These are phyloP conservation scores for Yponomeuta sedellus DNA, from an alignment of 2,888 invertebrate species.

Conservation along the genomic window DNA sequence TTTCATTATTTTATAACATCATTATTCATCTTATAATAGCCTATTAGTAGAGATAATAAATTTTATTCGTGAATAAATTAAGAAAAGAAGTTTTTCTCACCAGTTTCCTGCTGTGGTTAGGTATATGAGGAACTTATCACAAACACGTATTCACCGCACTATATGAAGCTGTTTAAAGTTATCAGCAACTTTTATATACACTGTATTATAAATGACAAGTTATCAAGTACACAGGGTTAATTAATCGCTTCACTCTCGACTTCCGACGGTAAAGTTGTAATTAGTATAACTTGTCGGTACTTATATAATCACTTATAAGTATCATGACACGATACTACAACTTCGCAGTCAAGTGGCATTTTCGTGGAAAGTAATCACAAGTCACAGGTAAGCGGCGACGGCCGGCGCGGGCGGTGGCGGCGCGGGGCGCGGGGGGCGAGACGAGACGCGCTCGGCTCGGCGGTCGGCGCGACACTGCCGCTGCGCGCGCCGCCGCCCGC, in stretches of 20 bases:
- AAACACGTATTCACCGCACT: slow-evolving; percentile 2
- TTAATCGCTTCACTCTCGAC: too few relatives aligned
- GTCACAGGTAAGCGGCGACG: slow-evolving; percentile 21
- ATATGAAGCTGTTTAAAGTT: too few relatives aligned
- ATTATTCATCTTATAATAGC: too few relatives aligned
- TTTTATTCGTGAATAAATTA: too few relatives aligned
- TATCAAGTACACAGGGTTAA: too few relatives aligned
- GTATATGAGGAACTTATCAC: not conserved
- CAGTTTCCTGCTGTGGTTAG: not conserved
- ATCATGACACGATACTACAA: not conserved
- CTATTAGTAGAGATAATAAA: too few relatives aligned
- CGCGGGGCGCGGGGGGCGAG: slow-evolving; percentile 25
- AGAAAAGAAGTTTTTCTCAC: too few relatives aligned
- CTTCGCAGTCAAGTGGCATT: slow-evolving; percentile 4
- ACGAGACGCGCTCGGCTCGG: slow-evolving; percentile 29
- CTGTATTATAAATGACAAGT: too few relatives aligned
- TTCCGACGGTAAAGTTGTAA: not conserved
- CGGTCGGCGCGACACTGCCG: slow-evolving; percentile 51
- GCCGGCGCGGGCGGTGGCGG: slow-evolving; percentile 42
- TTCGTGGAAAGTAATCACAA: slow-evolving; percentile 1
- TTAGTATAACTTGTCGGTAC: not conserved
- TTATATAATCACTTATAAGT: not conserved
- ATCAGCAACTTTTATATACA: too few relatives aligned
- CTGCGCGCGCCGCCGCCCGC: slow-evolving; percentile 69
- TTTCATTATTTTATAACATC: too few relatives aligned